phyloP scores from a whole-genome alignment of 2,113 vertebrate species.

The Chloebia gouldiae region DNA sequence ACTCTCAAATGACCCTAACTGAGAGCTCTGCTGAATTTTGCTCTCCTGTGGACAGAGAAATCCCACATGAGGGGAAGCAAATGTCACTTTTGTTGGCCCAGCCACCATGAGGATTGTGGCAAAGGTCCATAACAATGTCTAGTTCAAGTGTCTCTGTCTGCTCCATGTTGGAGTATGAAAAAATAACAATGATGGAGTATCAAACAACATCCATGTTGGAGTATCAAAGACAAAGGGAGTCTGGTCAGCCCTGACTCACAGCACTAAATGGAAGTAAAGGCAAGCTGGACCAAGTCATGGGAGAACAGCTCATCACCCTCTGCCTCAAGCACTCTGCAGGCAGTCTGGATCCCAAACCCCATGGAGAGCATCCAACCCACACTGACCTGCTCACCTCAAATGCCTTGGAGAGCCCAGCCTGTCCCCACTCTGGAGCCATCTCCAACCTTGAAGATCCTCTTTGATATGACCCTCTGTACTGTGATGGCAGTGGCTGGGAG shows the following conservation, averaged over 20 bases:
- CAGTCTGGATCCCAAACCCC: background rate
- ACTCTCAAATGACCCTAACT: background rate
- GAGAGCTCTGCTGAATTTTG: background rate
- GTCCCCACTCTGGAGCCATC: background rate
- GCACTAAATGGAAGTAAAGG: background rate
- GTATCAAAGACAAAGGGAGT: constrained; percentile 18
- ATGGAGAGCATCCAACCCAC: background rate
- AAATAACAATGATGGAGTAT: too few species aligned
- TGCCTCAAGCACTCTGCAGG: background rate
- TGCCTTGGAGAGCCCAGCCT: background rate
- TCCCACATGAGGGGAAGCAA: background rate
- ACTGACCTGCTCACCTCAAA: background rate
- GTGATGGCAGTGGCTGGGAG: background rate
- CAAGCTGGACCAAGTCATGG: background rate
- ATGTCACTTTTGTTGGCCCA: background rate
- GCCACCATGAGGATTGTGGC: background rate
- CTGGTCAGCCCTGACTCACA: constrained; percentile 20
- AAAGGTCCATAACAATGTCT: background rate
- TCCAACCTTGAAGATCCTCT: background rate
- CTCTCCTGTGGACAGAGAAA: background rate
- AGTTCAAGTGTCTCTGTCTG: background rate
- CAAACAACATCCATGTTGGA: background rate
- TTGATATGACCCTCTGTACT: background rate
- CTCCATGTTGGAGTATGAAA: background rate
- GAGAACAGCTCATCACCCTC: background rate